Evolutionary conservation across 2,797 vertebrate genomes (phyloP).

Genomic region (Phyllotis vaccarum): DNA sequence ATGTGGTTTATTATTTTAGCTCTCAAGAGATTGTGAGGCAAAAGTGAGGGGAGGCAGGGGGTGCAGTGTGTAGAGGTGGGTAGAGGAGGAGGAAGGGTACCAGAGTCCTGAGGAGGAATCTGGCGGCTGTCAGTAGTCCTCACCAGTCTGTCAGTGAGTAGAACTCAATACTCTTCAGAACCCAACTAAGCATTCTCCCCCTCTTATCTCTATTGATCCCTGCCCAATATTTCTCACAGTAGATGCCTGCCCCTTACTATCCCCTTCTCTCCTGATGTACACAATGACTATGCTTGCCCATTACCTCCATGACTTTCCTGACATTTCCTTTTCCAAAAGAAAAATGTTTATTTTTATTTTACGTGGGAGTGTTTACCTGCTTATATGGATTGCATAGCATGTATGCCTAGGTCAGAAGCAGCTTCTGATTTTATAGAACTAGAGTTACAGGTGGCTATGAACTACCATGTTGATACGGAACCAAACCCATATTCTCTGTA

Average conservation of each 20-base stretch:
- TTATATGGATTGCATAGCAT: not conserved
- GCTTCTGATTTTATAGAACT: not conserved
- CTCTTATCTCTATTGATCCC: not conserved
- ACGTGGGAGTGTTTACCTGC: not conserved
- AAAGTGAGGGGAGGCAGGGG: not conserved
- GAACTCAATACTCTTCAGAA: not conserved
- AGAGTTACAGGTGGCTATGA: not conserved
- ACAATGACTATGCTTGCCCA: not conserved
- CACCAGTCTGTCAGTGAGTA: not conserved
- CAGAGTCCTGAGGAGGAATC: not conserved
- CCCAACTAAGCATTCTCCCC: not conserved
- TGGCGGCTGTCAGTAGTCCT: not conserved
- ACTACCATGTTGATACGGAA: not conserved
- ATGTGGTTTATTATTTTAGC: not conserved
- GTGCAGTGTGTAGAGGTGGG: not conserved
- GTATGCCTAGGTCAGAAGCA: not conserved
- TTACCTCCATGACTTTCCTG: rapidly evolving
- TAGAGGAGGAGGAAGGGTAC: not conserved
- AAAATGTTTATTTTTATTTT: not conserved
- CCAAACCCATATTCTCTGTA: not conserved
- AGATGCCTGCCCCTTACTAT: not conserved
- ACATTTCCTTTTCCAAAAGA: not conserved
- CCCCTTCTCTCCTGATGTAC: not conserved
- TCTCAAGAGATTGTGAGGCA: not conserved
- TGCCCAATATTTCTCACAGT: not conserved